Conservation (phyloP, 1,140 invertebrate species). For the Drosophila malerkotliana region DNA sequence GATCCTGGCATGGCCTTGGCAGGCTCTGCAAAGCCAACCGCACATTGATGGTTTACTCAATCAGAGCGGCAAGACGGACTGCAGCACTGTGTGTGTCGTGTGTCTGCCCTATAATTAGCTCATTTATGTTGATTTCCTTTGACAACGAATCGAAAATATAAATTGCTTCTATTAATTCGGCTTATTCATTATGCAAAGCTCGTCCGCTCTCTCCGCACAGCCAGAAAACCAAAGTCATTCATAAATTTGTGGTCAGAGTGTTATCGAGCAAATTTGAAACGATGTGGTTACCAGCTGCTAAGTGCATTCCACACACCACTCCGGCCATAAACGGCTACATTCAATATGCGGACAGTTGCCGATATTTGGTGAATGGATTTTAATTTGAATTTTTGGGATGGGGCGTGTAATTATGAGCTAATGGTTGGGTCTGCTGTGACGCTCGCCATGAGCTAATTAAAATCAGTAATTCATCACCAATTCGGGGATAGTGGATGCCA, state of each 20-base stretch:
- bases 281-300: conserved; percentile 58
- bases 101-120: conserved; percentile 65
- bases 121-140: conserved; percentile 80
- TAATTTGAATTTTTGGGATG: conserved; percentile 19
- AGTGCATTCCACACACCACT: conserved; percentile 38
- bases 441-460: conserved; percentile 3
- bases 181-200: conserved; percentile 68
- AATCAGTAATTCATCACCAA: background rate
- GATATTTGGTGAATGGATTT: conserved; percentile 11
- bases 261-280: conserved; percentile 67
- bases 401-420: conserved; percentile 12
- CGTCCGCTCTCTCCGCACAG: background rate
- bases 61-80: conserved; percentile 35
- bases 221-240: conserved; percentile 68
- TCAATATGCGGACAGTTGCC: conserved; percentile 12
- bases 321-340: conserved; percentile 7
- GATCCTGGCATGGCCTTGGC: conserved; percentile 8
- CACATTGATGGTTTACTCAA: conserved; percentile 67
- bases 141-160: conserved; percentile 64
- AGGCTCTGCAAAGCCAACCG: conserved; percentile 18
- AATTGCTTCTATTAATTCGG: conserved; percentile 74
- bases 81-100: conserved; percentile 6
- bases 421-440: conserved; percentile 3
- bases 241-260: conserved; percentile 71
- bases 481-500: background rate